phyloP scores from a whole-genome alignment of 2,797 vertebrate genomes.

The Anisognathus igniventris region DNA sequence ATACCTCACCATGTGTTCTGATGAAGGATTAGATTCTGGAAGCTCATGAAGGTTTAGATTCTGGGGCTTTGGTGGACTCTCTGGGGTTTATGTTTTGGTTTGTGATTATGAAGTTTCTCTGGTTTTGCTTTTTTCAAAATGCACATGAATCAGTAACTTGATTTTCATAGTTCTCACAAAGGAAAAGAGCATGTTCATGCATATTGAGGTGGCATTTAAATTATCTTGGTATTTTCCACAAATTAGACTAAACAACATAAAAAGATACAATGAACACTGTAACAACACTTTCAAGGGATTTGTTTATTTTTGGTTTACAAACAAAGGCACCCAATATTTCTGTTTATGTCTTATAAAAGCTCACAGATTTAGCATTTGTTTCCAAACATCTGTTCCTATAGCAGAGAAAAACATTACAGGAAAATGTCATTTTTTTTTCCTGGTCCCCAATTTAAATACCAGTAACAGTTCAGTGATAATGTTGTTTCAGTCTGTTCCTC shows the following conservation, averaged over 20 bases:
- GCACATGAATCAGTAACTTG: background rate
- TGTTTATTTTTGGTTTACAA: slow-evolving; percentile 89
- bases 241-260: background rate
- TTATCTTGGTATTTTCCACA: background rate
- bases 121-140: background rate
- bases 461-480: slow-evolving; percentile 25
- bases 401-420: slow-evolving; percentile 46
- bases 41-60: background rate
- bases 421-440: slow-evolving; percentile 27
- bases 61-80: rapidly evolving
- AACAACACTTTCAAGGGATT: slow-evolving; percentile 71
- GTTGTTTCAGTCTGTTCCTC: slow-evolving; percentile 25
- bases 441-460: slow-evolving; percentile 54
- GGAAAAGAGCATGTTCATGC: background rate
- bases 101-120: background rate
- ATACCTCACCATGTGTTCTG: background rate
- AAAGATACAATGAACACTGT: slow-evolving; percentile 50
- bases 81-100: background rate
- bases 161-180: background rate
- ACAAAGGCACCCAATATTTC: slow-evolving; percentile 88
- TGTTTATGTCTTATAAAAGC: slow-evolving; percentile 76
- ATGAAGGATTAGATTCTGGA: background rate
- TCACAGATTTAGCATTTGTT: slow-evolving; percentile 67
- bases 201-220: background rate
- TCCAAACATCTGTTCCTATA: slow-evolving; percentile 44